Evolutionary conservation across 1,140 invertebrate genomes (phyloP).

Genomic region (Physella acuta): DNA sequence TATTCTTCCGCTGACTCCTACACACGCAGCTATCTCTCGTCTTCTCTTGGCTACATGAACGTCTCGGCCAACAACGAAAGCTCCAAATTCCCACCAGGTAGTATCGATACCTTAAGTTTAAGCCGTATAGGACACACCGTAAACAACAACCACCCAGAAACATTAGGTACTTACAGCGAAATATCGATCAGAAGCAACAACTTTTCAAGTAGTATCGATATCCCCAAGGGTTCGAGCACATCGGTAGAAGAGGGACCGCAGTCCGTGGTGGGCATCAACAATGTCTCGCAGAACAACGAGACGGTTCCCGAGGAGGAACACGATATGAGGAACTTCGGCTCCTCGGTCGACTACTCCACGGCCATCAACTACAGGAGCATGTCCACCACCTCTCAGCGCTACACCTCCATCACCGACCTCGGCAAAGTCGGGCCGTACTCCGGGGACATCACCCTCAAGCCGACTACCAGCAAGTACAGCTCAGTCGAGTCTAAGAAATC

Average conservation of each 20-base stretch:
- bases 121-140: neutral
- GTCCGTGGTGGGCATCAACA: neutral
- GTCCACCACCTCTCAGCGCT: neutral
- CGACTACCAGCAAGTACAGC: no score
- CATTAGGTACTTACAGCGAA: neutral
- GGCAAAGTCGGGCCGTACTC: neutral
- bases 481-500: neutral
- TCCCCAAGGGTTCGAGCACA: neutral
- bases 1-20: neutral
- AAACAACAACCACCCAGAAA: neutral
- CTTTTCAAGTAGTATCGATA: neutral
- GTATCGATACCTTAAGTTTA: neutral
- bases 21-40: neutral
- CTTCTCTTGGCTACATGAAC: neutral
- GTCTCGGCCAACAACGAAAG: neutral
- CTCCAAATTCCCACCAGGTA: neutral
- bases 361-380: neutral
- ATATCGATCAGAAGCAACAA: neutral
- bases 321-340: neutral
- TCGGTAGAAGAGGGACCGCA: neutral
- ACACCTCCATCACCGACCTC: neutral
- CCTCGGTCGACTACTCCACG: neutral
- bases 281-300: neutral
- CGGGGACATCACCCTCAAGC: neutral
- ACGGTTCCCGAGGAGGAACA: neutral